These are phyloP conservation scores for Trichechus manatus DNA, from an alignment of 2,113 vertebrate species.

Conservation along the genomic window DNA sequence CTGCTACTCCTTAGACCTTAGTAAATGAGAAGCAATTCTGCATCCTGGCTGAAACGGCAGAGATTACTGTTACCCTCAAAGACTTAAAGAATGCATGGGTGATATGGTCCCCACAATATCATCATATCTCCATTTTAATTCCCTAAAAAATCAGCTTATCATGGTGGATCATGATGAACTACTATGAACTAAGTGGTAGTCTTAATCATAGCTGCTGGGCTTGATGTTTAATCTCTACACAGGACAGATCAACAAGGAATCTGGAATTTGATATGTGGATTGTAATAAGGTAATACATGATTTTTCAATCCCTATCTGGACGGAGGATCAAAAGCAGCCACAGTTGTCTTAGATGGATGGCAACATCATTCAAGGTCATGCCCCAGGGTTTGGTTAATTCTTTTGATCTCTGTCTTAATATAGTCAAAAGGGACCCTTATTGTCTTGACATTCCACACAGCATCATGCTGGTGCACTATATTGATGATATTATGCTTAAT, in stretches of 20 bases:
- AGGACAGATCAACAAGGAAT: not conserved
- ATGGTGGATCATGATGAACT: not conserved
- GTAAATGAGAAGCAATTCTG: not conserved
- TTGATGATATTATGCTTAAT: no score
- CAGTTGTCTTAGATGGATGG: not conserved
- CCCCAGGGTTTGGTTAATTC: not conserved
- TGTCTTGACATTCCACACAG: not conserved
- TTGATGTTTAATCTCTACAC: not conserved
- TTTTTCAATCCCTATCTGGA: not conserved
- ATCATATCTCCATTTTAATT: not conserved
- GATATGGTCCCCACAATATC: not conserved
- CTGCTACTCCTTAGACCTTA: not conserved
- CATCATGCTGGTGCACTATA: not conserved
- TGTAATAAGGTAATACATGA: not conserved
- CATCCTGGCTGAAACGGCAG: not conserved
- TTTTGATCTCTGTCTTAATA: not conserved
- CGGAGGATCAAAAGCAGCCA: not conserved
- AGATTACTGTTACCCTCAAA: not conserved
- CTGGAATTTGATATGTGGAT: not conserved
- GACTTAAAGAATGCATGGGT: not conserved
- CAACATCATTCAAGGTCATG: not conserved
- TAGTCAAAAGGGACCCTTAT: not conserved
- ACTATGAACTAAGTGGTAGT: not conserved
- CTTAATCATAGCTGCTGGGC: not conserved
- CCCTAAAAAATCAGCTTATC: not conserved